Evolutionary conservation across 2,888 invertebrate species (phyloP).

Genomic region (Meganola albula): DNA sequence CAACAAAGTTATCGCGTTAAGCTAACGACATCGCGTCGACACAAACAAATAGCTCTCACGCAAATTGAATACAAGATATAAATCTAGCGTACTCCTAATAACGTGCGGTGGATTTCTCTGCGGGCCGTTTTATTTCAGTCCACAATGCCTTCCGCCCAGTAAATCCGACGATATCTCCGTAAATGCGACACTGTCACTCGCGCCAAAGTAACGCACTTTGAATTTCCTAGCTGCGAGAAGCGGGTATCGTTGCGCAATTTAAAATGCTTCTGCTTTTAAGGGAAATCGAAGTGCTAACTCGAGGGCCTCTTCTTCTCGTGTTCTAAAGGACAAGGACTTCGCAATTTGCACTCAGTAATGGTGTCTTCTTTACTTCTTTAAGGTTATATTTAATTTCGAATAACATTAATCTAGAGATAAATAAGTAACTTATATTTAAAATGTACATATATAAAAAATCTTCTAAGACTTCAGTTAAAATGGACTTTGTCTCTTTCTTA

Average conservation of each 20-base stretch:
- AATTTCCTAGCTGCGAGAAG: conserved; percentile 58
- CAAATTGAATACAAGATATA: conserved; percentile 74
- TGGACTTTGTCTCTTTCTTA: no score
- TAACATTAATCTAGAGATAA: no score
- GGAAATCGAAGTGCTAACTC: conserved; percentile 45
- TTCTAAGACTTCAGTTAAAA: no score
- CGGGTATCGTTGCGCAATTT: conserved; percentile 59
- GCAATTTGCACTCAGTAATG: conserved; percentile 2
- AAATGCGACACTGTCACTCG: conserved; percentile 65
- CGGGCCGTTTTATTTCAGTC: conserved; percentile 69
- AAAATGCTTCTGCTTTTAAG: conserved; percentile 49
- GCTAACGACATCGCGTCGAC: conserved; percentile 37
- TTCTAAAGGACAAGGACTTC: conserved; percentile 4
- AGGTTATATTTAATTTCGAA: no score
- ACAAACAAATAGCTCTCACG: conserved; percentile 63
- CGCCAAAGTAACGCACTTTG: conserved; percentile 63
- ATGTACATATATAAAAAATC: no score
- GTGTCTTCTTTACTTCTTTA: no score
- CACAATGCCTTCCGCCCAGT: conserved; percentile 70
- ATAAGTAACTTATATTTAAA: no score
- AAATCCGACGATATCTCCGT: conserved; percentile 69
- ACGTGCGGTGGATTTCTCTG: conserved; percentile 68
- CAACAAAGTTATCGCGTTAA: conserved; percentile 40
- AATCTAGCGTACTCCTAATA: conserved; percentile 67
- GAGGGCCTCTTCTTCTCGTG: conserved; percentile 20